Base-by-base conservation (phyloP, 1,140 invertebrate species). In the Ceratosolen fusciceps region DNA sequence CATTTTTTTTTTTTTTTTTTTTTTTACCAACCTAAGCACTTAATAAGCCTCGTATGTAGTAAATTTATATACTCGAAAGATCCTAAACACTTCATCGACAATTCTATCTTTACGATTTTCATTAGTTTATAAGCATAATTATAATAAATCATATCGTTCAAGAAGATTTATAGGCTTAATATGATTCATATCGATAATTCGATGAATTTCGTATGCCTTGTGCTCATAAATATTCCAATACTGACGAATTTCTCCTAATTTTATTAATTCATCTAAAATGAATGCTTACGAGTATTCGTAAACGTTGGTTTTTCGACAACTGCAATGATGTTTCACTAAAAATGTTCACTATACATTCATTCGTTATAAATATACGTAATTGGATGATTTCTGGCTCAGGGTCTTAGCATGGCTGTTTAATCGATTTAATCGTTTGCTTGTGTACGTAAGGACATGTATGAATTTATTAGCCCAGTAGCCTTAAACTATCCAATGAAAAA, bases 241-340 rank as follows among this genome's bases (percentile, higher is more conserved):
- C 74, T 75, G 26, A 65, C 74, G 74, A 75, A 60, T 75, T 75
- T 67, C 29, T 52, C 60, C 37, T 39, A 12, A 39, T 62, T 62
- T 62, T 5, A 8, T 24, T 21, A 39, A 56, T 24, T 39, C n/a
- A 73, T 37, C 4, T 16, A 21, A 58, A 56, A 0, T 12, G n/a
- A 39, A 24, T 34, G 37, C 34, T 52, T 21, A 21, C 12, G 21
- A 1, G 19, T 26, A 47, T 39, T 21, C 19, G 26, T 49, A 14
- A 52, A 37, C 29, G 58, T 14, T 39, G 37, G 54, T 3, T 73
- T 73, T 73, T 2, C 47, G 47, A 58, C 71, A 39, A 72, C 52
- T 58, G 37, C 39, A 47, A 29, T 7, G 37, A 60, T 5, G 16
- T 29, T 26, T 74, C 37, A 47, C 39, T 74, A 49, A 62, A 74